Evolutionary conservation across 2,888 invertebrate species (phyloP).

Genomic region (Craniophora ligustri): DNA sequence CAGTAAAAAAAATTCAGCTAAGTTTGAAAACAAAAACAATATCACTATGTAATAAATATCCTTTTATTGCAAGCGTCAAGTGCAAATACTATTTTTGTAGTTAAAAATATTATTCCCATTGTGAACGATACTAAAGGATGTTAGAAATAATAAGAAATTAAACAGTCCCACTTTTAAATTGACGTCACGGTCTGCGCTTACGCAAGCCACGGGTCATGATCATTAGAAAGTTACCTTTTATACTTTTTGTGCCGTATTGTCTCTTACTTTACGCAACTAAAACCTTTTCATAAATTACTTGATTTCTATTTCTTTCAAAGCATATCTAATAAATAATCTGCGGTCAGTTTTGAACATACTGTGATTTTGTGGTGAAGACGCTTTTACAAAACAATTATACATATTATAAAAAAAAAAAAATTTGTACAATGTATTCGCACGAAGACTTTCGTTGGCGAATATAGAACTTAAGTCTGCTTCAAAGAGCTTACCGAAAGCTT

Average conservation of each 20-base stretch:
- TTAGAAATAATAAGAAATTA: constrained; percentile 41
- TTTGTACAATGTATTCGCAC: not conserved
- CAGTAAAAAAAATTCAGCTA: too few species aligned
- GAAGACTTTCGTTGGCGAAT: not conserved
- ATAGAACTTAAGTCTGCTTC: constrained; percentile 6
- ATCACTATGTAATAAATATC: too few species aligned
- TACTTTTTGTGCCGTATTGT: constrained; percentile 55
- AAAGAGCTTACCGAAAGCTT: constrained; percentile 12
- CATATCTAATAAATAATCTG: constrained; percentile 20
- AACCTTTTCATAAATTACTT: constrained; percentile 20
- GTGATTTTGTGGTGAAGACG: constrained; percentile 15
- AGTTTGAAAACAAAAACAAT: too few species aligned
- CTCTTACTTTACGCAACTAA: constrained; percentile 44
- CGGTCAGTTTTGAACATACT: constrained; percentile 24
- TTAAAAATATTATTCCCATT: not conserved
- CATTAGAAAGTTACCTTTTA: constrained; percentile 69
- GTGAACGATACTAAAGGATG: constrained; percentile 31
- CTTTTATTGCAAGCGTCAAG: too few species aligned
- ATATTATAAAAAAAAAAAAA: not conserved
- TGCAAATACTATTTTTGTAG: too few species aligned
- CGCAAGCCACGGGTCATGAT: constrained; percentile 60
- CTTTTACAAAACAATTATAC: too few species aligned
- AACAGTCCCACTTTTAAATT: constrained; percentile 26
- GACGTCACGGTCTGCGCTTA: constrained; percentile 44
- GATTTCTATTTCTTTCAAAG: constrained; percentile 35